Base-by-base conservation (phyloP, 2,113 vertebrate species). In the Urocynchramus pylzowi region DNA sequence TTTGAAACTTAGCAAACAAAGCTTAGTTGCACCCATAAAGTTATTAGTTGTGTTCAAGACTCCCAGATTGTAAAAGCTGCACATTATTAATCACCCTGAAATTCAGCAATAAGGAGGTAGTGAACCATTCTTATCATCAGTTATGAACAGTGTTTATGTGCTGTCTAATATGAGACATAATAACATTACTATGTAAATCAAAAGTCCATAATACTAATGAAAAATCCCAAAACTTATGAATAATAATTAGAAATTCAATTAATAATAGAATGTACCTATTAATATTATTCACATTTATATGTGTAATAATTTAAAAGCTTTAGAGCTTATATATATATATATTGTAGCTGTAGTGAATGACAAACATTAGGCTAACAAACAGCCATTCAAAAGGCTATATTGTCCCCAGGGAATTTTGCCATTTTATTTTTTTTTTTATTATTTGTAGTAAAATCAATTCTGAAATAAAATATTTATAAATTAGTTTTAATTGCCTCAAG, bases 201-300 rank as follows among this genome's bases (percentile, higher is more conserved):
- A 88, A 96, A 97, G 60, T 82, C 47, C 90, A 97, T 95, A 90
- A 90, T 89, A 69, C 31, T 87, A 94, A 96, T 90, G 77, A 93
- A 97, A 93, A 93, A 78, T 49, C 15, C 9, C 11, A n/a, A 65
- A 84, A 73, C 9, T 27, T 73, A 93, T 95, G 71, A 94, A 95
- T 96, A 96, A 84, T 88, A 96, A 97, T 94, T 57, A 82, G 15
- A 86, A 88, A 95, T 85, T 89, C 92, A 96, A 96, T 96, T 93
- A 78, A 79, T 92, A 95, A 91, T 84, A 77, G 50, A 89, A 75
- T 21, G 4, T 52, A 94, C 15, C 11, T 75, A 71, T 90, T 64
- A 81, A 76, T 92, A 93, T 64, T 91, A 68, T 63, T 95, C 42
- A 74, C 84, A 90, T 90, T 90, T 87, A 30, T 89, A 87, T 68